These are phyloP conservation scores for Aplodontia rufa DNA, from an alignment of 2,113 vertebrate genomes.

Conservation along the genomic window DNA sequence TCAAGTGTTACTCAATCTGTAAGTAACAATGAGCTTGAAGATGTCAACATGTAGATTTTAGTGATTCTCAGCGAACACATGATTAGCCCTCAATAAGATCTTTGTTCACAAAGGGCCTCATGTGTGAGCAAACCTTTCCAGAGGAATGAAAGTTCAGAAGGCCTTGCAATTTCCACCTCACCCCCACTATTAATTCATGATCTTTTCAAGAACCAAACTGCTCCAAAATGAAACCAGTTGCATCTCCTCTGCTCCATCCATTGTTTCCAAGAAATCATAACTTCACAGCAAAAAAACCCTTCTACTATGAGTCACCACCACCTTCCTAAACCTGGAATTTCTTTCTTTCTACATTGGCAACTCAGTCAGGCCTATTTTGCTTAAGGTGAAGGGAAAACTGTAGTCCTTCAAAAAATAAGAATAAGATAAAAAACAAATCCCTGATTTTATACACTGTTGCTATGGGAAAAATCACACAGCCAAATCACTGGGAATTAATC, in stretches of 20 bases:
- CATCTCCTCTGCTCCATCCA: background rate
- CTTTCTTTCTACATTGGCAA: background rate
- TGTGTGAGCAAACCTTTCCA: background rate
- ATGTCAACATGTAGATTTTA: slow-evolving; percentile 37
- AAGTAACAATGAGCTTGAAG: slow-evolving; percentile 27
- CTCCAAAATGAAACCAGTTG: background rate
- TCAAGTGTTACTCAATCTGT: slow-evolving; percentile 60
- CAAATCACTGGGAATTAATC: slow-evolving; percentile 53
- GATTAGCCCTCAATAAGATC: slow-evolving; percentile 42
- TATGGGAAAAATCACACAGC: slow-evolving; percentile 35
- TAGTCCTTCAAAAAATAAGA: background rate
- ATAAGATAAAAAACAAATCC: slow-evolving; percentile 7
- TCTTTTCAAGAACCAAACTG: slow-evolving; percentile 14
- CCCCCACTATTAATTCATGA: background rate
- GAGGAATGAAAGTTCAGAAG: slow-evolving; percentile 17
- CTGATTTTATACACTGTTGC: background rate
- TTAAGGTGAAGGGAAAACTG: slow-evolving; percentile 38
- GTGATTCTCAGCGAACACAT: slow-evolving; percentile 29
- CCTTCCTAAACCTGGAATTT: slow-evolving; percentile 30
- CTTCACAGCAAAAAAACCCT: background rate
- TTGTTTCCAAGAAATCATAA: background rate
- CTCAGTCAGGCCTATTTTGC: background rate
- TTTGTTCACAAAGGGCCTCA: slow-evolving; percentile 11
- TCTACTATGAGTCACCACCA: background rate
- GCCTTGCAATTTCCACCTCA: slow-evolving; percentile 3